phyloP scores from a whole-genome alignment of 2,113 vertebrate species.

The Pitta sordida region DNA sequence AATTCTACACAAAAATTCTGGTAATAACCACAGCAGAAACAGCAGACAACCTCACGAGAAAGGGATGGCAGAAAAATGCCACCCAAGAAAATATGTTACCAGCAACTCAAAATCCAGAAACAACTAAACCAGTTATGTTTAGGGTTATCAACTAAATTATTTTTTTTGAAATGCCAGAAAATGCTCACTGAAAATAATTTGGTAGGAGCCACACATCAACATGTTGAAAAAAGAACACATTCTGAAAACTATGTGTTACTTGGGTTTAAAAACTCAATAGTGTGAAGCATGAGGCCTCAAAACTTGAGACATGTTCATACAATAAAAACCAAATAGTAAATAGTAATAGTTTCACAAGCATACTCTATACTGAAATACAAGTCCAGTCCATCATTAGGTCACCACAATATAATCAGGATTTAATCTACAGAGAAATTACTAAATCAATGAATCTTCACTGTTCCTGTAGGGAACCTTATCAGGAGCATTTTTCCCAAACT shows the following conservation, averaged over 20 bases:
- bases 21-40: neutral
- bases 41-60: neutral
- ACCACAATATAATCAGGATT: neutral
- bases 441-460: neutral
- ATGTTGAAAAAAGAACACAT: neutral
- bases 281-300: neutral
- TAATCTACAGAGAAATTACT: neutral
- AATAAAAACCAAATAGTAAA: neutral
- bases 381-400: neutral
- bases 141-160: neutral
- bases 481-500: neutral
- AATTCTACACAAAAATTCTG: neutral
- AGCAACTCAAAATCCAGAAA: neutral
- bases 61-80: neutral
- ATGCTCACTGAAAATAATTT: neutral
- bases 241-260: neutral
- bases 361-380: neutral
- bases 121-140: neutral
- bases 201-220: neutral
- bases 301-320: neutral
- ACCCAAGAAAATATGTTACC: neutral
- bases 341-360: neutral
- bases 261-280: neutral
- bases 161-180: neutral
- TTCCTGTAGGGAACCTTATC: neutral